Percentiles rank a stretch among this genome's conserved stretches.
Conservation (phyloP, 1,140 invertebrate species). For the Caerostris darwini region DNA sequence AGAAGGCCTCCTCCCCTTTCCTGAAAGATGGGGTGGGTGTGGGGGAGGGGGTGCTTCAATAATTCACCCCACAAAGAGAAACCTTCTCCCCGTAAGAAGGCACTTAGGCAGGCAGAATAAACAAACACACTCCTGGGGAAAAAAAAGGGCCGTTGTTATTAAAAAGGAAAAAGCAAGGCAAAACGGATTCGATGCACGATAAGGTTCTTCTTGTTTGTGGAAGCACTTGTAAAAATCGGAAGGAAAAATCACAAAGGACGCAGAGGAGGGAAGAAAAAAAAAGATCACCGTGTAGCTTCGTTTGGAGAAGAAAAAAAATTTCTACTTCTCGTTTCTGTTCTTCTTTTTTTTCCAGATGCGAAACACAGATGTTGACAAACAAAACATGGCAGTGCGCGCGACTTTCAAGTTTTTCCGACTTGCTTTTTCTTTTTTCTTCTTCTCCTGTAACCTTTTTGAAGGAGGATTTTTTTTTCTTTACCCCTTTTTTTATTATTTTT, state of each 20-base stretch:
- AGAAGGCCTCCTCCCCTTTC: not conserved
- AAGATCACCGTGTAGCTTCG: not conserved
- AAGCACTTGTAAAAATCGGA: conserved; percentile 35
- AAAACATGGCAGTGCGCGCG: not conserved
- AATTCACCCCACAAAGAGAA: not conserved
- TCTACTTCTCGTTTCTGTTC: not conserved
- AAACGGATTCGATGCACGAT: not conserved
- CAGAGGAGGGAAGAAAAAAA: not conserved
- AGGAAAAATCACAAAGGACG: not conserved
- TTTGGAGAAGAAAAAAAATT: not conserved
- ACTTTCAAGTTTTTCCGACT: conserved; percentile 17
- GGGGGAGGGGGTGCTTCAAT: not conserved
- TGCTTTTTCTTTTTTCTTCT: not conserved
- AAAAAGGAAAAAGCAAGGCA: not conserved
- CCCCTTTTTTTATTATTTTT: not conserved
- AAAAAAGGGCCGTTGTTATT: not conserved
- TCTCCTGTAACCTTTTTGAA: not conserved
- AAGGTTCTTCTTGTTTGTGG: not conserved
- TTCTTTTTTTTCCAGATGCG: not conserved
- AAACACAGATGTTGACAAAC: conserved; percentile 52
- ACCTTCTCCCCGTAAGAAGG: not conserved
- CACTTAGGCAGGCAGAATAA: not conserved
- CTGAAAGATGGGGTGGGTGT: not conserved
- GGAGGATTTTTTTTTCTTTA: not conserved
- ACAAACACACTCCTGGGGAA: not conserved